A percentile compares a stretch with the other conserved stretches of the same genome.
Evolutionary conservation across 1,140 invertebrate species (phyloP).

Genomic region (Plodia interpunctella): DNA sequence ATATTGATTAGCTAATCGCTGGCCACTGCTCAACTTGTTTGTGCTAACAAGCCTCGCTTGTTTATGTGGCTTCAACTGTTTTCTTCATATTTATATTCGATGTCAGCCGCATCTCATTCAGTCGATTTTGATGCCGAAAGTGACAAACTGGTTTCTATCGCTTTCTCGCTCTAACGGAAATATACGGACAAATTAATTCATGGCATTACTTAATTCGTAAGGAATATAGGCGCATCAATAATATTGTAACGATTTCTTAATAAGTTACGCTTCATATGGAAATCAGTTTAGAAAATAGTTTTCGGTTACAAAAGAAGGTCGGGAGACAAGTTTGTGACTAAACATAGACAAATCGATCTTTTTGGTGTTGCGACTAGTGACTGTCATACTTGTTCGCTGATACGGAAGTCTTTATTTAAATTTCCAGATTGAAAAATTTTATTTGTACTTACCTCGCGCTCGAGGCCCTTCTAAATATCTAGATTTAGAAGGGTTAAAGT

Average conservation of each 20-base stretch:
- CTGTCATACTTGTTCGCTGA: no score
- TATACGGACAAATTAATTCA: conserved; percentile 54
- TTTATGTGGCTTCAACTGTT: conserved; percentile 47
- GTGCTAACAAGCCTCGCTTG: conserved; percentile 55
- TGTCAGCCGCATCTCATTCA: conserved; percentile 32
- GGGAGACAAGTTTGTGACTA: no score
- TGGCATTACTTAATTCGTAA: conserved; percentile 50
- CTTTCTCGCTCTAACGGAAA: conserved; percentile 64
- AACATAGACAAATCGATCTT: no score
- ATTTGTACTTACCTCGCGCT: no score
- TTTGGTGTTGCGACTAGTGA: no score
- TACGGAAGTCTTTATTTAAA: no score
- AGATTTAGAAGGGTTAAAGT: no score
- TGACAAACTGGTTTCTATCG: conserved; percentile 44
- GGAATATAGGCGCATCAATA: conserved; percentile 32
- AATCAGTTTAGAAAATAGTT: conserved; percentile 14
- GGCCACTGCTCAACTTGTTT: conserved; percentile 57
- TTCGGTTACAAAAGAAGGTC: not conserved
- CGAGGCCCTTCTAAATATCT: no score
- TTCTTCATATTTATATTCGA: conserved; percentile 65
- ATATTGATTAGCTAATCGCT: conserved; percentile 72
- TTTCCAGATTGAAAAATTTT: no score
- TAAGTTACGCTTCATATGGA: conserved; percentile 10
- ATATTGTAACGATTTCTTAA: conserved; percentile 32
- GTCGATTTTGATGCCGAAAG: conserved; percentile 42